These are phyloP conservation scores for Aleiodes alternator DNA, from an alignment of 2,888 invertebrate genomes.

Conservation along the genomic window DNA sequence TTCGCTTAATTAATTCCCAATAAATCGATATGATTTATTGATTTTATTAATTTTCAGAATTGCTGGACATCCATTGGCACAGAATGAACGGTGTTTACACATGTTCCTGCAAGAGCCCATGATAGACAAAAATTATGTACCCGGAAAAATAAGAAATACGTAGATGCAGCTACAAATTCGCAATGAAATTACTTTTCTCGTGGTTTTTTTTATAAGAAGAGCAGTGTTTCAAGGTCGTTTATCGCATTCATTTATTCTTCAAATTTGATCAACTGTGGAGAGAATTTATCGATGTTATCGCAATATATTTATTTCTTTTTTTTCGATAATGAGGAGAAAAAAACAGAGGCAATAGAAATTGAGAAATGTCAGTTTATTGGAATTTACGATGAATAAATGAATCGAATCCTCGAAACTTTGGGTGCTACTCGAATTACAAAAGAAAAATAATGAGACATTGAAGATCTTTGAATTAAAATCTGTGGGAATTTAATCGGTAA, in stretches of 20 bases:
- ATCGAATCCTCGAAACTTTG: conserved; percentile 35
- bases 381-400: background rate
- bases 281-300: conserved; percentile 23
- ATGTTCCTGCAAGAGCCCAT: conserved; percentile 99
- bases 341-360: background rate
- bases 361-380: background rate
- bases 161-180: conserved; percentile 73
- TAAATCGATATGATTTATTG: conserved; percentile 15
- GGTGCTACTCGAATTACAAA: conserved; percentile 50
- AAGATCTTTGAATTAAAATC: conserved; percentile 38
- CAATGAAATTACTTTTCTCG: background rate
- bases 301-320: conserved; percentile 36
- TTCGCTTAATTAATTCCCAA: conserved; percentile 14
- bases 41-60: conserved; percentile 79
- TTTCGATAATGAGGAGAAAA: conserved; percentile 1
- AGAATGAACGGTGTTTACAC: conserved; percentile 98
- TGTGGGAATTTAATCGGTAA: no score
- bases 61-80: conserved; percentile 98
- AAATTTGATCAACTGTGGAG: conserved; percentile 15
- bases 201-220: background rate
- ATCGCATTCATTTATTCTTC: conserved; percentile 7
- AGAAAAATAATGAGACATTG: conserved; percentile 15
- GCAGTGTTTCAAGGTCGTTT: conserved; percentile 14
- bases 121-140: conserved; percentile 99
- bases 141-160: conserved; percentile 98